Evolutionary conservation across 2,888 invertebrate species (phyloP).

Genomic region (Bombylius major): DNA sequence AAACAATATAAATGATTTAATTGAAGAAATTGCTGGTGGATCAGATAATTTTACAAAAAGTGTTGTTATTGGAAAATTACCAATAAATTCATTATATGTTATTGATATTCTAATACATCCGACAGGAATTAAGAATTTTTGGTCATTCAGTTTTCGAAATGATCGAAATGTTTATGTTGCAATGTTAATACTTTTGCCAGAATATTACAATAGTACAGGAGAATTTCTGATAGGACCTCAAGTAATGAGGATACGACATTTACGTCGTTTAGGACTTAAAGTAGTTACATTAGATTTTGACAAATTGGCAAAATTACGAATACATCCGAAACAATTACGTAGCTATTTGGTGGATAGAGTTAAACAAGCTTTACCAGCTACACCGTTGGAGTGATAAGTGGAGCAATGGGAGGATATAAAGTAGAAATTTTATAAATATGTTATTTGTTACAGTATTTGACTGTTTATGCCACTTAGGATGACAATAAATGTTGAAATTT

Average conservation of each 20-base stretch:
- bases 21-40: constrained; percentile 39
- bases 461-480: no score
- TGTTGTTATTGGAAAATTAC: constrained; percentile 43
- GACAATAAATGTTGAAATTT: no score
- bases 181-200: constrained; percentile 49
- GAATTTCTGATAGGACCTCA: constrained; percentile 48
- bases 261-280: constrained; percentile 48
- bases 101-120: constrained; percentile 49
- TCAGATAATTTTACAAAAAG: constrained; percentile 38
- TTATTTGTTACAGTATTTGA: no score
- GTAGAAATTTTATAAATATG: no score
- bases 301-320: constrained; percentile 38
- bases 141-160: constrained; percentile 38
- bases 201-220: constrained; percentile 49
- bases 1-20: constrained; percentile 36
- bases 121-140: constrained; percentile 31
- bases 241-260: constrained; percentile 47
- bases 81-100: constrained; percentile 44
- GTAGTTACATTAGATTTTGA: constrained; percentile 47
- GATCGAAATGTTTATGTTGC: constrained; percentile 41
- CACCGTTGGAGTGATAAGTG: background rate
- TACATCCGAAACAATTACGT: constrained; percentile 38
- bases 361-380: constrained; percentile 23
- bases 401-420: background rate
- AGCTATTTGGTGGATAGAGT: constrained; percentile 42